These are phyloP conservation scores for Eumeta japonica DNA, from an alignment of 1,140 invertebrate genomes.

Conservation along the genomic window DNA sequence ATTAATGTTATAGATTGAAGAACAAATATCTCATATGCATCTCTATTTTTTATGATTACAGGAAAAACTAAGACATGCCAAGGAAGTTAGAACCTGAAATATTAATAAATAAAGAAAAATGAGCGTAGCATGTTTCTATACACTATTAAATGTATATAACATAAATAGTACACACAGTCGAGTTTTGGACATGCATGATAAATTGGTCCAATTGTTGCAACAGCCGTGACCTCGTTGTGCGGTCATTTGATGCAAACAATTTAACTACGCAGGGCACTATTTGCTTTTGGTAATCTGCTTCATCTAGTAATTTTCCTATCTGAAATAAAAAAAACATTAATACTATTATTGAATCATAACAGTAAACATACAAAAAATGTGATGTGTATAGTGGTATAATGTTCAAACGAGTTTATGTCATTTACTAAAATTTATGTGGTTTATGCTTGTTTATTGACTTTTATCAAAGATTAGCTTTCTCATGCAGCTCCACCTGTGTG, in stretches of 20 bases:
- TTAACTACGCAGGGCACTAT: conserved; percentile 98
- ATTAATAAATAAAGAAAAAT: background rate
- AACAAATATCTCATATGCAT: too few species aligned
- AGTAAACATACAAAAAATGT: background rate
- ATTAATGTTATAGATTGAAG: background rate
- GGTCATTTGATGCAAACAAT: conserved; percentile 91
- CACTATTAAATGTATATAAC: conserved; percentile 2
- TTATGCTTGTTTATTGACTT: too few species aligned
- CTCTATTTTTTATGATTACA: too few species aligned
- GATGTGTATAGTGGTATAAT: background rate
- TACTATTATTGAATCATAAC: conserved; percentile 2
- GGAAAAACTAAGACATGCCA: background rate
- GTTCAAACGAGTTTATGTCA: too few species aligned
- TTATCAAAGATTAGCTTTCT: too few species aligned
- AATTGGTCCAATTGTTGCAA: conserved; percentile 88
- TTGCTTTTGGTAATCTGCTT: conserved; percentile 91
- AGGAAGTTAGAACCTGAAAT: background rate
- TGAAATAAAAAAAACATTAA: conserved; percentile 50
- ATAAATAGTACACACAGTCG: conserved; percentile 47
- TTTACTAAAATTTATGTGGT: too few species aligned
- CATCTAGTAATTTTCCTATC: conserved; percentile 83
- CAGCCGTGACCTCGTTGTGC: conserved; percentile 89
- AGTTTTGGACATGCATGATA: conserved; percentile 70
- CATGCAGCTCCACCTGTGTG: too few species aligned
- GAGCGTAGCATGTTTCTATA: too few species aligned